These are phyloP conservation scores for Zaprionus africanus DNA, from an alignment of 1,140 invertebrate species.

Conservation along the genomic window DNA sequence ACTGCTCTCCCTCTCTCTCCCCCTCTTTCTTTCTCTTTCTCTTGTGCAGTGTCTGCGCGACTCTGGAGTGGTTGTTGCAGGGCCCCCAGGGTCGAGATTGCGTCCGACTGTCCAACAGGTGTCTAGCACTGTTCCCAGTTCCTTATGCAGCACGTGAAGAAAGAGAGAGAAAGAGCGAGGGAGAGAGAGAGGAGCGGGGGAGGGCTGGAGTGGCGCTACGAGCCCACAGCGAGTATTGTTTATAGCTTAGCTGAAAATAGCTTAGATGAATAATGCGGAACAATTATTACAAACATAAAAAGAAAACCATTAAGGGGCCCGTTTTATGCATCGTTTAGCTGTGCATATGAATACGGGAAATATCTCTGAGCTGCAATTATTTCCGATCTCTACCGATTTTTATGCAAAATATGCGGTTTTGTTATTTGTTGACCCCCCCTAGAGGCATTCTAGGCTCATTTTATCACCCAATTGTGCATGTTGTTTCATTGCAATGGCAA, in stretches of 20 bases:
- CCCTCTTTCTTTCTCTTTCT: background rate
- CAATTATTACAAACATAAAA: background rate
- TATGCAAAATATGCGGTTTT: background rate
- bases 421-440: background rate
- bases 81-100: constrained; percentile 31
- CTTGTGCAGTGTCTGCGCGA: background rate
- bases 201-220: background rate
- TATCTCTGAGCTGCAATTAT: background rate
- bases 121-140: constrained; percentile 26
- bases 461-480: too few species aligned
- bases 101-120: constrained; percentile 20
- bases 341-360: background rate
- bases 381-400: background rate
- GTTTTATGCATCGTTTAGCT: constrained; percentile 3
- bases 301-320: background rate
- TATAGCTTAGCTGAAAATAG: background rate
- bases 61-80: constrained; percentile 11
- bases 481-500: too few species aligned
- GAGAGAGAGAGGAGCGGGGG: background rate
- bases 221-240: background rate
- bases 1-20: background rate
- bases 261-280: constrained; percentile 1
- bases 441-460: too few species aligned
- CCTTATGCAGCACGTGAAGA: background rate
- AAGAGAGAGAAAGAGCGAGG: background rate